Base-by-base conservation (phyloP, 1,140 invertebrate species). In the Zaprionus capensis region DNA sequence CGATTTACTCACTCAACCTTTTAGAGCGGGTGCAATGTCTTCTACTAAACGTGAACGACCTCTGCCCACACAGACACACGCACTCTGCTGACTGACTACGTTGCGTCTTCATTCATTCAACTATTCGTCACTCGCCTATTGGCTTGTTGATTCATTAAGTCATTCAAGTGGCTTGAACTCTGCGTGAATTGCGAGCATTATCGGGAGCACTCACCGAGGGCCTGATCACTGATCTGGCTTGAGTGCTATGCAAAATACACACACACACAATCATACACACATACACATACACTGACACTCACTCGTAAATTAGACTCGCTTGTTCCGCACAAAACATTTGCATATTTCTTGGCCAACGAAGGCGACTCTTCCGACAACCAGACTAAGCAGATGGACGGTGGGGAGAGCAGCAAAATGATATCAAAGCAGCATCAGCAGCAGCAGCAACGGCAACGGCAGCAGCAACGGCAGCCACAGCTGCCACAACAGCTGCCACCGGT, bases 91-190 rank as follows among this genome's bases (percentile, higher is more conserved):
- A 28, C 28, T 64, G 24, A 36, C 31, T 28, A 26, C 26, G 26
- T 31, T 57, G 17, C 55, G 28, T 73, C 46, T 55, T 44, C 41
- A 46, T 46, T 46, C 41, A 49, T 55, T 26, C 46, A 44, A n/a
- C 28, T 38, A 34, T 56, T 61, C n/a, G 62, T 31, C 69, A 17
- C 15, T 44, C 15, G 41, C 2, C 41, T 44, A 70, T 73, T 73
- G 49, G 63, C 34, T 58, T 36, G 26, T 65, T 63, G 56, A 68
- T 76, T 75, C 74, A 74, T 78, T 78, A 72, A 73, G 59, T 64
- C 70, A 78, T 78, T 88, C 73, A 83, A 80, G 76, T 66, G 57
- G 20, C 59, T 80, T 76, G 70, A 84, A 81, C 66, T 61, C 71
- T 57, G 49, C 49, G 55, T 53, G 31, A 41, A 15, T 41, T 41